Evolutionary conservation across 2,113 vertebrate genomes (phyloP).

Genomic region (Dipodomys spectabilis): DNA sequence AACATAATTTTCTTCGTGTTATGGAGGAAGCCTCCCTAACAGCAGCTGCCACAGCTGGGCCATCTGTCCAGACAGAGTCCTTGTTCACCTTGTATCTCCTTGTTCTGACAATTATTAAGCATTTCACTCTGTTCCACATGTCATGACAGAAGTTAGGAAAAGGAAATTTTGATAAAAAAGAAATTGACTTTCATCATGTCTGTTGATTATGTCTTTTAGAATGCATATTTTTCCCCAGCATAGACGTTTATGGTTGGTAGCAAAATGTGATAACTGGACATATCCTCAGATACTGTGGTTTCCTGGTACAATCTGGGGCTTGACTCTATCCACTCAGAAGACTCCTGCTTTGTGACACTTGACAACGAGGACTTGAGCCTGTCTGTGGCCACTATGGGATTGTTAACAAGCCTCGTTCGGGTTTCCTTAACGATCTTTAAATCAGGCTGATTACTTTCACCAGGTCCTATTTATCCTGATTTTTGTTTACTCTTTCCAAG

Average conservation of each 20-base stretch:
- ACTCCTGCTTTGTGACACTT: conserved; percentile 26
- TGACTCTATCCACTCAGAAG: conserved; percentile 30
- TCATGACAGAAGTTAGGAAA: background rate
- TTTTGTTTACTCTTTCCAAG: conserved; percentile 62
- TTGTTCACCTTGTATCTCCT: background rate
- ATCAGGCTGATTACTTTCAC: conserved; percentile 66
- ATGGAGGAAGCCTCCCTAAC: background rate
- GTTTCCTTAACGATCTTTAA: conserved; percentile 65
- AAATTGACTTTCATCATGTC: background rate
- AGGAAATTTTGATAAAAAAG: background rate
- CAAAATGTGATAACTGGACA: background rate
- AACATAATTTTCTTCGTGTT: background rate
- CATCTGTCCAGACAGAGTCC: background rate
- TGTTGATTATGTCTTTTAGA: background rate
- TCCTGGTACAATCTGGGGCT: background rate
- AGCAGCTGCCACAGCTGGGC: background rate
- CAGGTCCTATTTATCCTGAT: conserved; percentile 28
- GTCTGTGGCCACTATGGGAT: conserved; percentile 23
- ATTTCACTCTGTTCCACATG: background rate
- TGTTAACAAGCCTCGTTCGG: conserved; percentile 29
- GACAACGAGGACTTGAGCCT: background rate
- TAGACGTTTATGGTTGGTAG: background rate
- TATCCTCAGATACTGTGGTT: background rate
- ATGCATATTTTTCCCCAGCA: background rate
- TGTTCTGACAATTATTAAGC: background rate